phyloP scores from a whole-genome alignment of 2,888 invertebrate species.

The Dascillus cervinus region DNA sequence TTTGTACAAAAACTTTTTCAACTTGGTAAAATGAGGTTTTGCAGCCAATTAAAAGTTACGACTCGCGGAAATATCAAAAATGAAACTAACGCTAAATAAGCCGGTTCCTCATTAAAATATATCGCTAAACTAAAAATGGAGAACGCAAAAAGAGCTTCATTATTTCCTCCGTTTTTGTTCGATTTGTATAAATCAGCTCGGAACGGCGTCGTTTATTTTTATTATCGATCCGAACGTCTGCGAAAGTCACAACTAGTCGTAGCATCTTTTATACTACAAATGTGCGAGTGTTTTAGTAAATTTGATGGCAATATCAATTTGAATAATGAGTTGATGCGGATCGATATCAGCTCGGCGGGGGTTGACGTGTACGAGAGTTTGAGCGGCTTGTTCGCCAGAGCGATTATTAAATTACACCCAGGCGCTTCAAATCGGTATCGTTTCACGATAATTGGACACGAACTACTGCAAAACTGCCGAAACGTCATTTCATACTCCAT shows the following conservation, averaged over 20 bases:
- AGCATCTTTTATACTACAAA: neutral
- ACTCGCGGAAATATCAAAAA: slow-evolving; percentile 16
- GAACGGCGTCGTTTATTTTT: too few relatives aligned
- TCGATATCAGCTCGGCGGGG: slow-evolving; percentile 17
- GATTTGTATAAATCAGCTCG: too few relatives aligned
- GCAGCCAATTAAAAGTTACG: slow-evolving; percentile 24
- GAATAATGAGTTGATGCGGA: slow-evolving; percentile 24
- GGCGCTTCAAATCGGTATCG: slow-evolving; percentile 18
- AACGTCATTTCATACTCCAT: slow-evolving; percentile 14
- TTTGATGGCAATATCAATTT: slow-evolving; percentile 25
- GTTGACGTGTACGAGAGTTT: slow-evolving; percentile 16
- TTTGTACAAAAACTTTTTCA: slow-evolving; percentile 9
- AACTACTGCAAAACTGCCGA: slow-evolving; percentile 18
- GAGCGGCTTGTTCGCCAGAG: slow-evolving; percentile 17
- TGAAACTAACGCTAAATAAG: slow-evolving; percentile 14
- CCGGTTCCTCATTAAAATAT: slow-evolving; percentile 12
- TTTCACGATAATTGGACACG: slow-evolving; percentile 18
- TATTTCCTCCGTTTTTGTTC: slow-evolving; percentile 11
- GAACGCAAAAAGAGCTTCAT: slow-evolving; percentile 7
- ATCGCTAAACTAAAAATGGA: slow-evolving; percentile 6
- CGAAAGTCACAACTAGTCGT: too few relatives aligned
- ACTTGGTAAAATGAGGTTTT: slow-evolving; percentile 14
- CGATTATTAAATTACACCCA: slow-evolving; percentile 19
- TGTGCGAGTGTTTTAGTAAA: slow-evolving; percentile 13
- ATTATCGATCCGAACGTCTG: too few relatives aligned